A percentile compares a stretch with the other conserved stretches of the same genome.
Evolutionary conservation across 2,797 vertebrate species (phyloP).

Genomic region (Pantherophis vulpinus): DNA sequence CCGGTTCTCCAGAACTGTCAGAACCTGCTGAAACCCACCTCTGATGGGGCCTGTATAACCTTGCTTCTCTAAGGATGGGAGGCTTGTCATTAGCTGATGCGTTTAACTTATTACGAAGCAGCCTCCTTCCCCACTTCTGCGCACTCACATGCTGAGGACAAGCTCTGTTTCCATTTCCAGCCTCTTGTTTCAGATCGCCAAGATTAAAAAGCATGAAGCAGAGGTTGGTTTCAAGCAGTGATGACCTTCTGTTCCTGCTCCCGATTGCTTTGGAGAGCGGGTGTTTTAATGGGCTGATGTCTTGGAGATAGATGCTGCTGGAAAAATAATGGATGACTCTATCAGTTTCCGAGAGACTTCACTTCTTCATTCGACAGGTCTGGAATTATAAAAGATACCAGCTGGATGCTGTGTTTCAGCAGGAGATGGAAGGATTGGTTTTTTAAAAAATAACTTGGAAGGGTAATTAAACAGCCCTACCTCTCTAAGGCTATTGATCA

Average conservation of each 20-base stretch:
- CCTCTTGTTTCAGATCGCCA: neutral
- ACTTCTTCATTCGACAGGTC: neutral
- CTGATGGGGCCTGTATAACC: too few relatives aligned
- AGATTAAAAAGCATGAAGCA: constrained; percentile 12
- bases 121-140: neutral
- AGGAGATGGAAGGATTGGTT: neutral
- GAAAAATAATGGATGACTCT: neutral
- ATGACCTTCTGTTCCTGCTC: constrained; percentile 20
- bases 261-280: neutral
- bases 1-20: too few relatives aligned
- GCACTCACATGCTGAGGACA: neutral
- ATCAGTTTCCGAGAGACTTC: constrained; percentile 6
- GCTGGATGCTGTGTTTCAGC: neutral
- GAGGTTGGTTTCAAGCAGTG: neutral
- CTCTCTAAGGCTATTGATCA: neutral
- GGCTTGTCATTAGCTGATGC: neutral
- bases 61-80: neutral
- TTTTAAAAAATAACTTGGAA: neutral
- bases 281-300: neutral
- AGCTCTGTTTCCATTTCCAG: neutral
- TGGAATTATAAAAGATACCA: neutral
- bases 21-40: too few relatives aligned
- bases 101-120: too few relatives aligned
- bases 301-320: neutral
- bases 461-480: neutral